Conservation (phyloP, 2,113 vertebrate genomes). For the Sapajus apella region DNA sequence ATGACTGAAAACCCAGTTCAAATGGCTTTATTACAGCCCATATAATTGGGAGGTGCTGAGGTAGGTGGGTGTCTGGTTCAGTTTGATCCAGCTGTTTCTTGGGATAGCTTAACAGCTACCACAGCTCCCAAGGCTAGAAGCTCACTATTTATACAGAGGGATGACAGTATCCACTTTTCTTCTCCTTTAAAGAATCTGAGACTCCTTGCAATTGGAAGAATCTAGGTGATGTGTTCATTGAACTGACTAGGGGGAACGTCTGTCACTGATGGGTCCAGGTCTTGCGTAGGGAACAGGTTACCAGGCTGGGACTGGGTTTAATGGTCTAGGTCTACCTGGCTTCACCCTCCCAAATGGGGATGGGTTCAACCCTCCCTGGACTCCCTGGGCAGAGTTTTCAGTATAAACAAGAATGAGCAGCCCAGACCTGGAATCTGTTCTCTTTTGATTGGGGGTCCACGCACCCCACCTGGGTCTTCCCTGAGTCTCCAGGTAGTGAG, state of each 20-base stretch:
- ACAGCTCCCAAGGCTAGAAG: background rate
- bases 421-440: background rate
- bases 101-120: background rate
- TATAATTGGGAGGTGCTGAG: background rate
- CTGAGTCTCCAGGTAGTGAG: rapidly evolving
- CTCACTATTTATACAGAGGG: background rate
- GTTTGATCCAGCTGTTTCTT: background rate
- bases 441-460: rapidly evolving
- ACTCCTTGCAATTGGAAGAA: rapidly evolving
- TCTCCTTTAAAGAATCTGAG: background rate
- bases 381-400: too few species aligned
- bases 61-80: background rate
- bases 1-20: background rate
- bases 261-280: rapidly evolving
- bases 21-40: rapidly evolving
- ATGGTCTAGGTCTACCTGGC: too few species aligned
- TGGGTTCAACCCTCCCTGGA: too few species aligned
- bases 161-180: background rate
- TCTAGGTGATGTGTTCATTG: rapidly evolving
- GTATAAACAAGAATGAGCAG: background rate
- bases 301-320: background rate
- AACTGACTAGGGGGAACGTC: rapidly evolving
- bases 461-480: background rate
- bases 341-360: background rate
- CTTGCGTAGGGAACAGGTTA: too few species aligned